Percentiles rank a stretch among this genome's conserved stretches.
Evolutionary conservation across 1,140 invertebrate species (phyloP).

Genomic region (Drosophila pallidifrons): DNA sequence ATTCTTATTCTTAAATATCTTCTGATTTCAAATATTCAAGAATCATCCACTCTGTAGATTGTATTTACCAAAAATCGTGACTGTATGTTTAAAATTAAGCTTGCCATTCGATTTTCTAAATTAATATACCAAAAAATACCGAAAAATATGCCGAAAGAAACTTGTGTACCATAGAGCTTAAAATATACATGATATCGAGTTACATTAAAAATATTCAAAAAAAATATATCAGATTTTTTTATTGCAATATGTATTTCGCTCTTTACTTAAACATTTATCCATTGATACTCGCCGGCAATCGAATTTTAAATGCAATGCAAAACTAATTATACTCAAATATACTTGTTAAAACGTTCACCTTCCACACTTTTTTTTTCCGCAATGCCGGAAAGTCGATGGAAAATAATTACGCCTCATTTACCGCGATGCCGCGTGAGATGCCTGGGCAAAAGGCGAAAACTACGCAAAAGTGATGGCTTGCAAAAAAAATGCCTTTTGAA

Average conservation of each 20-base stretch:
- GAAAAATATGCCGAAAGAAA: no score
- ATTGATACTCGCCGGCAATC: neutral
- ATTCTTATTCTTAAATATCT: no score
- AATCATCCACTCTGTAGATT: no score
- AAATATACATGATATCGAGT: no score
- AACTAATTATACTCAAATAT: slow-evolving; percentile 7
- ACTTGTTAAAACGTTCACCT: neutral
- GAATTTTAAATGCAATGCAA: neutral
- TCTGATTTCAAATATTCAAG: no score
- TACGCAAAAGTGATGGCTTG: slow-evolving; percentile 1
- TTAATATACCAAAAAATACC: no score
- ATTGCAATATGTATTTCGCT: neutral
- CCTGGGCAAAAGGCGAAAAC: neutral
- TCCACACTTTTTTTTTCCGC: neutral
- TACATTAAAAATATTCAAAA: no score
- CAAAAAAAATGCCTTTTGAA: slow-evolving; percentile 53
- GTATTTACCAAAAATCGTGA: no score
- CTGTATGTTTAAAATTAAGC: no score
- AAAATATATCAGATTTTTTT: no score
- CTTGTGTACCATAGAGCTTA: no score
- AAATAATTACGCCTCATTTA: slow-evolving; percentile 17
- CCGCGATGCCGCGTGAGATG: slow-evolving; percentile 1
- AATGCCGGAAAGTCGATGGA: neutral
- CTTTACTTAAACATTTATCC: neutral
- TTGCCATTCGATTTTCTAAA: no score